A percentile compares a stretch with the other conserved stretches of the same genome.
Conservation (phyloP, 2,113 vertebrate genomes). For the Pluvialis apricaria region DNA sequence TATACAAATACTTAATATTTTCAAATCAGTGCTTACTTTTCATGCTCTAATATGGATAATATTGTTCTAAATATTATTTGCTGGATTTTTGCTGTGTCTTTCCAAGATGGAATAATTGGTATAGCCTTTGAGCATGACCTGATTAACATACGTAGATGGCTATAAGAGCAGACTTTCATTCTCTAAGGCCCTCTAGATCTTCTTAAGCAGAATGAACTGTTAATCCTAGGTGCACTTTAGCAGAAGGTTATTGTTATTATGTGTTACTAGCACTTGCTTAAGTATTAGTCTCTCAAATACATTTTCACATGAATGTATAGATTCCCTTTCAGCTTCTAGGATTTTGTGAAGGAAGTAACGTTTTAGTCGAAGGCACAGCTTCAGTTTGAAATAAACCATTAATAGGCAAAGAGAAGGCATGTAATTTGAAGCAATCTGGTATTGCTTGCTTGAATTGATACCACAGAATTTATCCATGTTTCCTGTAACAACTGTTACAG, state of each 20-base stretch:
- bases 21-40: background rate
- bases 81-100: background rate
- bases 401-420: background rate
- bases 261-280: background rate
- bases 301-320: background rate
- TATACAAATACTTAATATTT: background rate
- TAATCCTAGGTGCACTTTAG: conserved; percentile 32
- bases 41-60: background rate
- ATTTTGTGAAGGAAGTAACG: background rate
- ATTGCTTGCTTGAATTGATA: background rate
- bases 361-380: background rate
- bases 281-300: background rate
- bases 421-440: background rate
- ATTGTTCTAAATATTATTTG: background rate
- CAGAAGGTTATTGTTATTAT: conserved; percentile 14
- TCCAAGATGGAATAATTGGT: background rate
- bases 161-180: conserved; percentile 12
- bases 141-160: background rate
- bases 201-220: conserved; percentile 25
- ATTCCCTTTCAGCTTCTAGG: background rate
- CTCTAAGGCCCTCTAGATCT: background rate
- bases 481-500: background rate
- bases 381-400: background rate
- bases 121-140: background rate
- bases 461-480: background rate